Evolutionary conservation across 2,113 vertebrate genomes (phyloP), one percentile per base, ranked within the genome.

Genomic region (Vulpes lagopus): DNA sequence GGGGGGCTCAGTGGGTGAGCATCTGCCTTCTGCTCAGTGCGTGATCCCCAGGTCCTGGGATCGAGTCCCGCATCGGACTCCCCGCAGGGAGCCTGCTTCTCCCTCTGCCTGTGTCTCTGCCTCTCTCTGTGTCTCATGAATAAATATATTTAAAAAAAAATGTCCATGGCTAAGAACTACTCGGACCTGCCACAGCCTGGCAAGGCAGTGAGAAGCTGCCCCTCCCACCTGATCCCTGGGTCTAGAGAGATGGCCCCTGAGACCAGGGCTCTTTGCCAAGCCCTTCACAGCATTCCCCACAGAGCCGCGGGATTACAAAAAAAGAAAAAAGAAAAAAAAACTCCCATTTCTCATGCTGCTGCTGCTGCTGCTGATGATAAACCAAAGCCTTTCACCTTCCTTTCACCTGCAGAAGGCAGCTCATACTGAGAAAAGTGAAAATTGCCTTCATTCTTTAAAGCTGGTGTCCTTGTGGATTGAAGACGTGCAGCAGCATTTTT

Each of bases 151-250:
- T 6, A 7, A 7, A 43, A 43, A 78, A 78, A 73, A 83, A 57
- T 7, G 30, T 17, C 87, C 2, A 0, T 11, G 12, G 17, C 16
- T 27, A n/a, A 27, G 57, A 69, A 32, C 17, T 22, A 27, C 43
- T 43, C 43, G 43, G 43, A 43, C 43, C 43, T 43, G 43, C 43
- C 43, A 43, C 11, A 0, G 3, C 11, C 81, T 9, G 17, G 43
- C 49, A 57, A 80, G 76, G 14, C 16, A 5, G 3, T 53, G 32
- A 8, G 10, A n/a, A 9, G n/a, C 16, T 0, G 0, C 5, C 16
- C 38, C 91, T 51, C 69, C 62, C 55, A 43, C 49, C 55, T 67
- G 74, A 30, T 11, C 23, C 32, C 2, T 27, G 32, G 15, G 25
- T 62, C 64, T 17, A 30, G 43, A 60, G 25, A 6, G 35, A 55